Conservation (phyloP, 2,888 invertebrate species). For the Pedicia rivosa region DNA sequence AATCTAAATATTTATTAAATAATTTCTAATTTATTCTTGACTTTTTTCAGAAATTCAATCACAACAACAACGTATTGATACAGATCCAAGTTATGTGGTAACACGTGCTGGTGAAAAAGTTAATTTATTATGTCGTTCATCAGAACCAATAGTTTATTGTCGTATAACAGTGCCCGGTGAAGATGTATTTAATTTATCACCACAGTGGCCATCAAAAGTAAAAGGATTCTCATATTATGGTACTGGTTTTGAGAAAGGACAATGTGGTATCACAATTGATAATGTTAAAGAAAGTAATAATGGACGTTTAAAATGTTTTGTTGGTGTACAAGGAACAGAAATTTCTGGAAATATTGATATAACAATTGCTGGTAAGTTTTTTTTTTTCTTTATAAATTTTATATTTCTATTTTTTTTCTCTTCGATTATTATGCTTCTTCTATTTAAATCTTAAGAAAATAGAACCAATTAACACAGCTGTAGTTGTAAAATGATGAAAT, state of each 20-base stretch:
- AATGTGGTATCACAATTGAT: conserved; percentile 55
- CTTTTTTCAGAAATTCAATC: conserved; percentile 21
- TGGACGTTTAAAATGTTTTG: conserved; percentile 49
- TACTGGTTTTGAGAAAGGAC: conserved; percentile 39
- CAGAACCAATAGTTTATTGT: conserved; percentile 23
- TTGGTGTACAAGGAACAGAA: conserved; percentile 45
- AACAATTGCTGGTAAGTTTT: conserved; percentile 54
- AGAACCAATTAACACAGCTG: no score
- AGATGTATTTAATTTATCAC: conserved; percentile 32
- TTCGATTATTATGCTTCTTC: no score
- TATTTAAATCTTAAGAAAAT: no score
- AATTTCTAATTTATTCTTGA: no score
- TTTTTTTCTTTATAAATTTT: background rate
- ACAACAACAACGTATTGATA: conserved; percentile 21
- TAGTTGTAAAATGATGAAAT: no score
- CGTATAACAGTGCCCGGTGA: conserved; percentile 36
- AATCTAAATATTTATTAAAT: no score
- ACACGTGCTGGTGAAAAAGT: conserved; percentile 25
- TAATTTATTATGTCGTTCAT: conserved; percentile 24
- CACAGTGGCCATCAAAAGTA: conserved; percentile 23
- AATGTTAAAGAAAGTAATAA: conserved; percentile 47
- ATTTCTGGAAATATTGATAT: conserved; percentile 41
- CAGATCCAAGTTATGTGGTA: conserved; percentile 24
- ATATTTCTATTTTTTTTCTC: no score
- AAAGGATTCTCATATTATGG: conserved; percentile 38